Percentiles rank a stretch among this genome's conserved stretches.
Conservation (phyloP, 2,113 vertebrate species). For the Mionectes macconnelli region DNA sequence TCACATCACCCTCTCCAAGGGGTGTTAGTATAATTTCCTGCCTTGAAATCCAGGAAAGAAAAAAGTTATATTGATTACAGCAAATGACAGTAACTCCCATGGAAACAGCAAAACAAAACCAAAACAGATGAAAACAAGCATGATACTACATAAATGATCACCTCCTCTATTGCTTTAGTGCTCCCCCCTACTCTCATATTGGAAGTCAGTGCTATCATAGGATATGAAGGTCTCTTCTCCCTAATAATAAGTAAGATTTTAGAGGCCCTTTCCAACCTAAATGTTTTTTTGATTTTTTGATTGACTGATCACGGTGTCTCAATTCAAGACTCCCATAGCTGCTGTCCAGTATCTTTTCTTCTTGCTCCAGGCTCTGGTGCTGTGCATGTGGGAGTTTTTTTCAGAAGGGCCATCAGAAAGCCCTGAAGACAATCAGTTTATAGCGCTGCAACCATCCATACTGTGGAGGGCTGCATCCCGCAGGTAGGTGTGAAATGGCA, state of each 20-base stretch:
- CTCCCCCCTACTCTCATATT: not conserved
- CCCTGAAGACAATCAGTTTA: not conserved
- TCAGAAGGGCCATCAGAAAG: not conserved
- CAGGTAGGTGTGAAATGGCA: not conserved
- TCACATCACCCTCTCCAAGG: not conserved
- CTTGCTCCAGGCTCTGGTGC: not conserved
- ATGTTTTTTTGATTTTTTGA: not conserved
- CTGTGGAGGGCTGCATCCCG: rapidly evolving
- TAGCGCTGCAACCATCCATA: not conserved
- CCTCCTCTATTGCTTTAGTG: not conserved
- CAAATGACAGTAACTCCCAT: not conserved
- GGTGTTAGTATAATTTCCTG: not conserved
- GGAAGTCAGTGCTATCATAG: not conserved
- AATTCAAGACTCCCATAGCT: not conserved
- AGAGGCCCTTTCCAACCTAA: not conserved
- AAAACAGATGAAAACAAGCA: not conserved
- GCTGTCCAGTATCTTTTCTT: not conserved
- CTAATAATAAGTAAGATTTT: not conserved
- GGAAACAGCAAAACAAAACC: not conserved
- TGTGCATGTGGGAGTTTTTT: not conserved
- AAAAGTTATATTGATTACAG: not conserved
- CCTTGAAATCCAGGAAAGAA: not conserved
- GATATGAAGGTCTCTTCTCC: rapidly evolving
- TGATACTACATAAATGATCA: not conserved
- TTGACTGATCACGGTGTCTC: not conserved